These are phyloP conservation scores for Addax nasomaculatus DNA, from an alignment of 2,113 vertebrate species.

Conservation along the genomic window DNA sequence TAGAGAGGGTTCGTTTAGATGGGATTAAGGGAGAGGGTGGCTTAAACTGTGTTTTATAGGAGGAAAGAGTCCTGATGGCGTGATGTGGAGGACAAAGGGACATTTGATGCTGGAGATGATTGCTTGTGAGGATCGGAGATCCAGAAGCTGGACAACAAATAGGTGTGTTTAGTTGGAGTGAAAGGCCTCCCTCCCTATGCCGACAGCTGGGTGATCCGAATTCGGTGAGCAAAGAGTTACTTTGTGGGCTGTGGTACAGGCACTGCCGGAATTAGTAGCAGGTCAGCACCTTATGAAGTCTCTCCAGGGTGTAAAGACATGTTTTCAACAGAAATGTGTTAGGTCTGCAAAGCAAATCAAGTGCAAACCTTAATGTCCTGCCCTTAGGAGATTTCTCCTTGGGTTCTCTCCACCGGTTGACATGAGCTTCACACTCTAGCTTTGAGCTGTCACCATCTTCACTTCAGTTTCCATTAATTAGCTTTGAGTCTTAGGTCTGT, in stretches of 20 bases:
- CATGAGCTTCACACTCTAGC: constrained; percentile 24
- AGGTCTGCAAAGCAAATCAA: constrained; percentile 69
- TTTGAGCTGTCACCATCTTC: constrained; percentile 4
- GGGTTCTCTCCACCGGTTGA: constrained; percentile 38
- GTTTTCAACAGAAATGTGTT: constrained; percentile 70
- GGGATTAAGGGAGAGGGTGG: not conserved
- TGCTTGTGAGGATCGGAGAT: not conserved
- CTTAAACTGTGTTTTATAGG: not conserved
- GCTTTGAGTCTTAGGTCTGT: not conserved
- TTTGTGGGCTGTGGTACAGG: not conserved
- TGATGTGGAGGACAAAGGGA: not conserved
- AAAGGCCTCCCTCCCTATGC: not conserved
- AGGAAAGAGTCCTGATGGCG: not conserved
- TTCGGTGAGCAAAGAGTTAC: not conserved
- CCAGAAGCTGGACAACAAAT: not conserved
- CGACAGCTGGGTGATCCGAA: not conserved
- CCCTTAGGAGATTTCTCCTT: constrained; percentile 3
- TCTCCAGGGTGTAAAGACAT: constrained; percentile 69
- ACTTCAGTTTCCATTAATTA: constrained; percentile 41
- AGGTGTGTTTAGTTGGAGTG: not conserved
- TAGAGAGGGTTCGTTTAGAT: not conserved
- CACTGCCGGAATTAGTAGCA: not conserved
- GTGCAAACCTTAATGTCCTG: not conserved
- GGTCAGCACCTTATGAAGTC: constrained; percentile 59
- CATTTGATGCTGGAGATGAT: not conserved